A percentile compares a stretch with the other conserved stretches of the same genome.
Conservation (phyloP, 1,140 invertebrate genomes). For the Euborellia annulipes region DNA sequence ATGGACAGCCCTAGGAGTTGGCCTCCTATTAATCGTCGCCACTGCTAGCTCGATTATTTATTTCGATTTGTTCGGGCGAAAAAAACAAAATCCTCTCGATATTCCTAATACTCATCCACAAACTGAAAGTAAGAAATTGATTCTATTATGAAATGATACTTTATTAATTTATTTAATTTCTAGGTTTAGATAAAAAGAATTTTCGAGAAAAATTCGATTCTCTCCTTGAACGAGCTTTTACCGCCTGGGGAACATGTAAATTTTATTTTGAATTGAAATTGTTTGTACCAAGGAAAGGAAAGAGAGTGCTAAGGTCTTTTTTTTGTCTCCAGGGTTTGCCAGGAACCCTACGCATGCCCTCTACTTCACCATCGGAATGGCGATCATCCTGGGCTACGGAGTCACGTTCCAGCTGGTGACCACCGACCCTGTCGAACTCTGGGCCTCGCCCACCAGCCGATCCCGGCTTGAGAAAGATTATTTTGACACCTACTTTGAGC, state of each 20-base stretch:
- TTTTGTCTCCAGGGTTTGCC: constrained; percentile 36
- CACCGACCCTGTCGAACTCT: constrained; percentile 76
- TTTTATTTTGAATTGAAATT: constrained; percentile 9
- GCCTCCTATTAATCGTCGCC: constrained; percentile 16
- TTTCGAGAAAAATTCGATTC: constrained; percentile 27
- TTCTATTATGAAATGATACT: too few relatives aligned
- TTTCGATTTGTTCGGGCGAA: constrained; percentile 10
- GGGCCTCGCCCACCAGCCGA: constrained; percentile 61
- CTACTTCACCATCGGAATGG: constrained; percentile 36
- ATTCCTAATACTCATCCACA: background rate
- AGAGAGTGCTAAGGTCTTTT: background rate
- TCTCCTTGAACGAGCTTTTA: constrained; percentile 33
- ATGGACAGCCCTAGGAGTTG: constrained; percentile 25
- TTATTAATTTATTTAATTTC: constrained; percentile 12
- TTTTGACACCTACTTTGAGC: constrained; percentile 66
- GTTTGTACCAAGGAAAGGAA: constrained; percentile 2
- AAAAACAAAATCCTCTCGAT: constrained; percentile 2
- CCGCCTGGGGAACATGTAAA: constrained; percentile 31
- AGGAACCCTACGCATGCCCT: constrained; percentile 42
- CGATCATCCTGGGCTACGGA: constrained; percentile 43
- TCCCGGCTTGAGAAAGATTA: constrained; percentile 67
- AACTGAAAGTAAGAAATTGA: too few relatives aligned
- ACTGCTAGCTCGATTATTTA: constrained; percentile 5
- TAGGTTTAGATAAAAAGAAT: constrained; percentile 8
- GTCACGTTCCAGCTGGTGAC: constrained; percentile 47